Conservation (phyloP, 2,888 invertebrate species). For the Eupelmus urozonus region DNA sequence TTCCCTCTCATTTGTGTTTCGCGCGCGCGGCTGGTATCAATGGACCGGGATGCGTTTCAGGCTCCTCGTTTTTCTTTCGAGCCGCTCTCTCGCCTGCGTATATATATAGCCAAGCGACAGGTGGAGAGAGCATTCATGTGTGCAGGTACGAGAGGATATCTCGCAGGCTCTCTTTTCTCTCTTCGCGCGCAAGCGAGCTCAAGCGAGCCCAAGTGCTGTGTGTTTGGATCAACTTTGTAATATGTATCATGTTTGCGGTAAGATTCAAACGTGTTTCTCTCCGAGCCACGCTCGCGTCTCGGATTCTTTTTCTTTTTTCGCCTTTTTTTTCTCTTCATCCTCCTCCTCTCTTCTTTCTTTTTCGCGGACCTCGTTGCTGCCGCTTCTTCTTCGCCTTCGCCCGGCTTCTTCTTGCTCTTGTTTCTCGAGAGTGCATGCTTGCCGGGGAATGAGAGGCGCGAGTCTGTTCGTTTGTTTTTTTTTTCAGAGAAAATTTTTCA, state of each 20-base stretch:
- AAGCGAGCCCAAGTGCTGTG: too few species aligned
- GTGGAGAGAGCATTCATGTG: constrained; percentile 1
- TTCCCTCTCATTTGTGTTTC: constrained; percentile 55
- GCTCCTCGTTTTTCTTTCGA: background rate
- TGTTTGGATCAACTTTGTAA: constrained; percentile 53
- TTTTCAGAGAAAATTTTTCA: too few species aligned
- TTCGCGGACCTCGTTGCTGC: background rate
- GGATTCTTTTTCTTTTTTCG: constrained; percentile 1
- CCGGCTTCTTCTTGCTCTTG: constrained; percentile 26
- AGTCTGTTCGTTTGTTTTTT: background rate
- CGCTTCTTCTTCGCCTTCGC: too few species aligned
- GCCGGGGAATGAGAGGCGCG: background rate
- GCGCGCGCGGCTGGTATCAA: constrained; percentile 38
- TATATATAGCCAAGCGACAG: background rate
- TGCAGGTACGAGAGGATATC: background rate
- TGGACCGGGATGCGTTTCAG: constrained; percentile 25
- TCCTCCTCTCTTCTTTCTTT: background rate
- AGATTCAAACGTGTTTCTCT: constrained; percentile 42
- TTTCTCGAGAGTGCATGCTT: background rate
- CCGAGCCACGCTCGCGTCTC: background rate
- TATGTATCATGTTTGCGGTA: constrained; percentile 57
- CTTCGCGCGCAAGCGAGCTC: too few species aligned
- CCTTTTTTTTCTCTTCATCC: constrained; percentile 5
- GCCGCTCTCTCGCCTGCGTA: background rate
- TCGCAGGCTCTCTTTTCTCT: constrained; percentile 31